Evolutionary conservation across 92 coral and sea anemone species (phyloP), one percentile per base, ranked within the genome.

Genomic region (Metridium senile): DNA sequence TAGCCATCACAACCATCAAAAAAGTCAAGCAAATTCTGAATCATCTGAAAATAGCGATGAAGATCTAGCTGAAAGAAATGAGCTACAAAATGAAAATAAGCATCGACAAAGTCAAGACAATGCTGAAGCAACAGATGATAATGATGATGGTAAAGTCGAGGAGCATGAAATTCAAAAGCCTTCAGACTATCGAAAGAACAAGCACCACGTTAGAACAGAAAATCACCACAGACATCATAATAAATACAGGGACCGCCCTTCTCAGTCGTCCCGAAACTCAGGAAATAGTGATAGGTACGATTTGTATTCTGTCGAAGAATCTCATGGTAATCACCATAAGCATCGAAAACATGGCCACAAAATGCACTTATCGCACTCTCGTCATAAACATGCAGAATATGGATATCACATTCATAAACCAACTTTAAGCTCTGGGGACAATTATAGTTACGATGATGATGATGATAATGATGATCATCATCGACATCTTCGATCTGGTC

Each of bases 381-480:
- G 11, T 1, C 61, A 29, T 21, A 43, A 32, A 1, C 45, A 33
- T 22, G 2, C 32, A 31, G 28, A 58, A 17, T 23, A 29, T 33
- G 23, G 26, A 52, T 20, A 33, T 13, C 32, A 29, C 33, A 16
- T 18, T 54, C 25, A 45, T 22, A n/a, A 20, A 27, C 21, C 66
- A 72, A 56, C 62, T 20, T 0, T 26, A 46, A 58, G 33, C 33
- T 73, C 78, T 20, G 62, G 66, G 3, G 33, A 61, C 1, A 39
- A 63, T 28, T 13, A 63, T 31, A 30, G 39, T 20, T 19, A 35
- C 25, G 63, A 70, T 46, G 39, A 28, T 29, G 75, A 68, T 39
- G 75, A 70, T 8, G 31, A 30, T 26, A n/a, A 70, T 70, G 62
- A 28, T 27, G 56, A 70, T 70, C 43, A 47, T 45, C 2, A n/a